Conservation (phyloP, 2,888 invertebrate species). For the Nephrotoma guestfalica region DNA sequence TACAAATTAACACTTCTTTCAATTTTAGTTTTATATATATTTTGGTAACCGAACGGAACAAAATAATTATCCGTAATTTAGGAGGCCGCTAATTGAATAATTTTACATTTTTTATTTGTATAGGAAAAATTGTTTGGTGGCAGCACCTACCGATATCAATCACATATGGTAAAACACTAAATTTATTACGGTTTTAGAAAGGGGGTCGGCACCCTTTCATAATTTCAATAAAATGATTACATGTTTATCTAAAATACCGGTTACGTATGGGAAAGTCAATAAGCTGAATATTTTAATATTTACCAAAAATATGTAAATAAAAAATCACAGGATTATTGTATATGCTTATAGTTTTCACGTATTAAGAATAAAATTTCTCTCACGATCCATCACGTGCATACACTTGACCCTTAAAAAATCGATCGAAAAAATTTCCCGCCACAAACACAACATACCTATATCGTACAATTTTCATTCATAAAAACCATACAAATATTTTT, state of each 20-base stretch:
- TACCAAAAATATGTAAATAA: too few relatives aligned
- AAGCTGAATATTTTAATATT: too few relatives aligned
- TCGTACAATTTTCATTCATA: not conserved
- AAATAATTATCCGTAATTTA: not conserved
- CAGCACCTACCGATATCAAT: not conserved
- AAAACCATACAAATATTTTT: not conserved
- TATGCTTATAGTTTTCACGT: too few relatives aligned
- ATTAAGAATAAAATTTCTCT: not conserved
- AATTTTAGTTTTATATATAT: not conserved
- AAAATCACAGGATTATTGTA: too few relatives aligned
- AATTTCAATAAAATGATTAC: not conserved
- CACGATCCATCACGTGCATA: not conserved
- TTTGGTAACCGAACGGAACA: not conserved
- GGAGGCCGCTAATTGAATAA: not conserved
- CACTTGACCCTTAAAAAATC: not conserved
- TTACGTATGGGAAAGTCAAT: not conserved
- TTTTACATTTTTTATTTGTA: not conserved
- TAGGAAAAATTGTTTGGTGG: not conserved
- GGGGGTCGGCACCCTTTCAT: not conserved
- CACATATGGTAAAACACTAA: not conserved
- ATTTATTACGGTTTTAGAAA: not conserved
- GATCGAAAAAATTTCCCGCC: not conserved
- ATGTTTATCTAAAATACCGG: not conserved
- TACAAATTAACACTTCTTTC: not conserved
- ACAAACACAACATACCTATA: not conserved